These are phyloP conservation scores for Formica exsecta DNA, from an alignment of 1,140 invertebrate genomes.

Conservation along the genomic window DNA sequence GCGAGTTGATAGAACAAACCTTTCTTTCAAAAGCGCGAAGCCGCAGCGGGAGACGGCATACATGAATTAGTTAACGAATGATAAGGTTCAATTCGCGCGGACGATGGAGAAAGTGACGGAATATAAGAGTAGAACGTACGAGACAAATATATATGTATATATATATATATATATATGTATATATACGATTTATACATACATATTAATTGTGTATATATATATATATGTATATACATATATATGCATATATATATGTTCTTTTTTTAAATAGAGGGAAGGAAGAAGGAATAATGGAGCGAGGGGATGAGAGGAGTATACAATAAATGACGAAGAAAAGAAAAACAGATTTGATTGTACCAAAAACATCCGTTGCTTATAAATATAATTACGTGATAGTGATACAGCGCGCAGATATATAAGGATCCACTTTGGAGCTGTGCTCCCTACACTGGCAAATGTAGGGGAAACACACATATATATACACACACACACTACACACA, in stretches of 20 bases:
- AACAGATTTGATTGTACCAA: conserved; percentile 85
- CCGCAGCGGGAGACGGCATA: conserved; percentile 74
- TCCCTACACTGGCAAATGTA: conserved; percentile 82
- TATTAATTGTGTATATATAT: no score
- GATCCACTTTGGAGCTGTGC: conserved; percentile 86
- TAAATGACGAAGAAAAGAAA: conserved; percentile 72
- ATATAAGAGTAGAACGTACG: conserved; percentile 63
- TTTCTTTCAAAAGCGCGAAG: conserved; percentile 75
- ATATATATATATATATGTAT: neutral
- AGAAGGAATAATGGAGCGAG: conserved; percentile 76
- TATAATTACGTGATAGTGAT: conserved; percentile 86
- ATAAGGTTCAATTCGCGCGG: conserved; percentile 67
- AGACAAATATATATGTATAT: conserved; percentile 26
- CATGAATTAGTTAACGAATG: conserved; percentile 76
- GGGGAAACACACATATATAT: conserved; percentile 55
- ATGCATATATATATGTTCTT: conserved; percentile 79
- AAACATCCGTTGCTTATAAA: conserved; percentile 86
- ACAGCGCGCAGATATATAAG: conserved; percentile 81
- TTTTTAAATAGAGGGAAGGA: conserved; percentile 78
- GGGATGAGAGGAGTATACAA: conserved; percentile 77
- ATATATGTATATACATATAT: neutral
- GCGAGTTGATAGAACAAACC: conserved; percentile 71
- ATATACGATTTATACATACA: no score
- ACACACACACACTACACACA: conserved; percentile 22
- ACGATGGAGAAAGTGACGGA: conserved; percentile 51